Evolutionary conservation across 2,888 invertebrate species (phyloP).

Genomic region (Nomada hirtipes): DNA sequence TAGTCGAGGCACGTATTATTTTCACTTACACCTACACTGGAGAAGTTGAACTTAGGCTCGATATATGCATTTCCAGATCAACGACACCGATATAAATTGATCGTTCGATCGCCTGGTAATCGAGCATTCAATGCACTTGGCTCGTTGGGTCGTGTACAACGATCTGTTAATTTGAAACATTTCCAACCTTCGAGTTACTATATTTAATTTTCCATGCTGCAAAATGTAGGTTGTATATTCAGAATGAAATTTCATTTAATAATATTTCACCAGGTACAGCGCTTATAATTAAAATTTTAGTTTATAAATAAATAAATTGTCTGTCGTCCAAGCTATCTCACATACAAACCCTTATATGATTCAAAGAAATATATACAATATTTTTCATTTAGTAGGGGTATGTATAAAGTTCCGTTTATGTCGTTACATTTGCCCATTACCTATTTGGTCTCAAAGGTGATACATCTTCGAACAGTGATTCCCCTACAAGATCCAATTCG

Average conservation of each 20-base stretch:
- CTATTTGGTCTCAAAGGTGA: neutral
- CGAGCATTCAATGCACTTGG: conserved; percentile 37
- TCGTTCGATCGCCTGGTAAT: conserved; percentile 53
- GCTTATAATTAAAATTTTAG: no score
- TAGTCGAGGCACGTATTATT: conserved; percentile 27
- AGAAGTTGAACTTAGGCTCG: conserved; percentile 26
- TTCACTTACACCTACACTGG: conserved; percentile 3
- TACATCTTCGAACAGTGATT: conserved; percentile 30
- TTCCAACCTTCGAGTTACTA: neutral
- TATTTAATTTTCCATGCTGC: neutral
- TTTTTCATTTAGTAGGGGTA: no score
- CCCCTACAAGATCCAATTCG: conserved; percentile 23
- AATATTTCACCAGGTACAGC: no score
- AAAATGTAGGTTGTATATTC: neutral
- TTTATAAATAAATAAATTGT: no score
- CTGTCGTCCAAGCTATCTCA: no score
- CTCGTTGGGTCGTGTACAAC: neutral
- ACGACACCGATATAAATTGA: conserved; percentile 46
- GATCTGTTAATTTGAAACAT: no score
- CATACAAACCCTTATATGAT: no score
- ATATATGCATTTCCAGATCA: conserved; percentile 13
- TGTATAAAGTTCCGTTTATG: neutral
- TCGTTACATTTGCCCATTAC: conserved; percentile 1
- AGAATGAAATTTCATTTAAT: no score
- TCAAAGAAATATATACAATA: no score